These are phyloP conservation scores for Acleris holmiana DNA, from an alignment of 2,888 invertebrate genomes.

Conservation along the genomic window DNA sequence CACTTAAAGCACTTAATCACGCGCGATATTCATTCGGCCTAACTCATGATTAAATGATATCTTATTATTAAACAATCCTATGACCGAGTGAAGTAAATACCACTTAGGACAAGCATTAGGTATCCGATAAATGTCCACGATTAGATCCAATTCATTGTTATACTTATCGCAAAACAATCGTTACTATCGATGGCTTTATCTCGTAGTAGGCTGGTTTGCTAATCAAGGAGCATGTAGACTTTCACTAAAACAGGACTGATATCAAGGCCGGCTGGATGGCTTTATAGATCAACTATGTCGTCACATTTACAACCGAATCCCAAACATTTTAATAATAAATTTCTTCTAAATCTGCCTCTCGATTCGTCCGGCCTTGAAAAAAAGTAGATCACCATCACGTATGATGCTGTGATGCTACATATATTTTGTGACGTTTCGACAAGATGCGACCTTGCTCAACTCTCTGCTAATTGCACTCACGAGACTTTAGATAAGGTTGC, in stretches of 20 bases:
- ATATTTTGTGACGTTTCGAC: neutral
- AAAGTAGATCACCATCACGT: neutral
- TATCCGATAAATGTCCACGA: slow-evolving; percentile 32
- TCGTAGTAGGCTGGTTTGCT: slow-evolving; percentile 21
- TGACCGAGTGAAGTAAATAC: slow-evolving; percentile 31
- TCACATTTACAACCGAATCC: slow-evolving; percentile 1
- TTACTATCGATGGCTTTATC: slow-evolving; percentile 27
- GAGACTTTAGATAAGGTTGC: slow-evolving; percentile 30
- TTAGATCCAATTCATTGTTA: slow-evolving; percentile 30
- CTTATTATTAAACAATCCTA: slow-evolving; percentile 31
- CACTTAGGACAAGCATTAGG: slow-evolving; percentile 34
- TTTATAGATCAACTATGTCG: slow-evolving; percentile 15
- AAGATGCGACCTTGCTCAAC: neutral
- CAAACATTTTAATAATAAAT: neutral
- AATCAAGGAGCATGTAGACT: slow-evolving; percentile 22
- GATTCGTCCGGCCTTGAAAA: neutral
- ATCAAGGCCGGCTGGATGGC: slow-evolving; percentile 22
- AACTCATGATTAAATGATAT: slow-evolving; percentile 29
- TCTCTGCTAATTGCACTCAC: slow-evolving; percentile 25
- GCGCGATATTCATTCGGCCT: slow-evolving; percentile 6
- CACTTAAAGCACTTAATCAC: slow-evolving; percentile 21
- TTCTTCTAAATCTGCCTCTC: neutral
- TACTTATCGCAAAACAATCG: slow-evolving; percentile 28
- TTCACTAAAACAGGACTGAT: slow-evolving; percentile 22
- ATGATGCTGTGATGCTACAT: neutral